These are phyloP conservation scores for Crenuchus spilurus DNA, from an alignment of 2,797 vertebrate genomes.

Conservation along the genomic window DNA sequence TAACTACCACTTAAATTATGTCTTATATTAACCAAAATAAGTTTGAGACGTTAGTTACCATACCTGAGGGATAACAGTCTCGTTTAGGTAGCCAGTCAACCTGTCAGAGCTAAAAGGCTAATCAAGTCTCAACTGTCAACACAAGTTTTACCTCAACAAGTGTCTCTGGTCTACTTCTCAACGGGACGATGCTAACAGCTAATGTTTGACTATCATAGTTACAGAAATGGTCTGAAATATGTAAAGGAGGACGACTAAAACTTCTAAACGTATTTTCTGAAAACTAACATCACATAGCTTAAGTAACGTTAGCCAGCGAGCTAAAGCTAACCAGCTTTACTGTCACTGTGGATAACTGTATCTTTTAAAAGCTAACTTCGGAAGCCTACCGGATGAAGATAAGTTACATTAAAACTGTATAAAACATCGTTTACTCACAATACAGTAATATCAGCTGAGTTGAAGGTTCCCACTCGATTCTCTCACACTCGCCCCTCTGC, in stretches of 20 bases:
- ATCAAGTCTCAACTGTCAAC: neutral
- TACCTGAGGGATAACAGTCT: too few species aligned
- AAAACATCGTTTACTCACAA: slow-evolving; percentile 42
- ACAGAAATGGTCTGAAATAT: neutral
- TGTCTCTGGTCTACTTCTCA: neutral
- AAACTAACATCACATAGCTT: neutral
- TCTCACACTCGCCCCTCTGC: neutral
- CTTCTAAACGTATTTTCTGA: neutral
- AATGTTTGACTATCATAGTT: neutral
- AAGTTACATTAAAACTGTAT: too few species aligned
- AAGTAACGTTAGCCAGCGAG: neutral
- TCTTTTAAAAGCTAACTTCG: neutral
- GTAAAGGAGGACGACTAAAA: neutral
- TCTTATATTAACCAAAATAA: too few species aligned
- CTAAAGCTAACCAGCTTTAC: slow-evolving; percentile 30
- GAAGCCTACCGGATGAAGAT: too few species aligned
- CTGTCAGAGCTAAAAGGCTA: slow-evolving; percentile 23
- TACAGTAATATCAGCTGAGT: neutral
- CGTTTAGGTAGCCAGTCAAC: too few species aligned
- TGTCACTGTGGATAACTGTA: neutral
- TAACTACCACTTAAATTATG: too few species aligned
- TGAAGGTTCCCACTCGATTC: neutral
- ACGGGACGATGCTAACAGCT: neutral
- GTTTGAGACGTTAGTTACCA: too few species aligned
- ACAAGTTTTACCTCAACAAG: slow-evolving; percentile 3